Evolutionary conservation across 2,888 invertebrate genomes (phyloP), one percentile per base, ranked within the genome.

Genomic region (Thereva unica): DNA sequence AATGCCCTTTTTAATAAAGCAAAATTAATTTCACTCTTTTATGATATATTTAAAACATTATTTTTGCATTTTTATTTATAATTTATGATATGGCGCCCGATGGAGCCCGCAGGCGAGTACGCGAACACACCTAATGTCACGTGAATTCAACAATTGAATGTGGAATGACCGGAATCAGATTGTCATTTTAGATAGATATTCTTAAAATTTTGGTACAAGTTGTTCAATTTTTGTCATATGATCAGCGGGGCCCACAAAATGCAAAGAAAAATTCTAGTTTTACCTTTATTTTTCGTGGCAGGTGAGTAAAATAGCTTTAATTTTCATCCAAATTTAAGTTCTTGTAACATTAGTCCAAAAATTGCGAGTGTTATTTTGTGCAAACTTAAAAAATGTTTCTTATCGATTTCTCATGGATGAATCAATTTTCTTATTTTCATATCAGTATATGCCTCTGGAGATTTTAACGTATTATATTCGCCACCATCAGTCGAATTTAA

Each of bases 401-500:
- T 6, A 50, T 50, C 12, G 55, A 44, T 57, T 56, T 42, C 9
- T 35, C 52, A 1, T n/a, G 10, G 4, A 4, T 12, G 23, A 6
- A 10, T 41, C 42, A 10, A 6, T 12, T 40, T n/a, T 35, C 10
- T 8, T 34, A 9, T 35, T 53, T 4, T 37, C 7, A 53, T 57
- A 53, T n/a, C 8, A 72, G 81, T 75, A 67, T 72, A 75, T 59
- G 80, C 78, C 38, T 71, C 74, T 67, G 80, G 80, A 38, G 89
- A 91, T 79, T 85, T 93, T 67, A 84, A 84, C 53, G 80, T 92
- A 66, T 80, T 92, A 66, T 86, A 88, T 75, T 84, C 84, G 73
- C 91, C 92, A 12, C 81, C 84, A 64, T 88, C 89, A 72, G 80
- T 92, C 50, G 79, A 82, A 69, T 92, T 92, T 79, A 83, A 85